Evolutionary conservation across 2,113 vertebrate genomes (phyloP).

Genomic region (Oriolus oriolus): DNA sequence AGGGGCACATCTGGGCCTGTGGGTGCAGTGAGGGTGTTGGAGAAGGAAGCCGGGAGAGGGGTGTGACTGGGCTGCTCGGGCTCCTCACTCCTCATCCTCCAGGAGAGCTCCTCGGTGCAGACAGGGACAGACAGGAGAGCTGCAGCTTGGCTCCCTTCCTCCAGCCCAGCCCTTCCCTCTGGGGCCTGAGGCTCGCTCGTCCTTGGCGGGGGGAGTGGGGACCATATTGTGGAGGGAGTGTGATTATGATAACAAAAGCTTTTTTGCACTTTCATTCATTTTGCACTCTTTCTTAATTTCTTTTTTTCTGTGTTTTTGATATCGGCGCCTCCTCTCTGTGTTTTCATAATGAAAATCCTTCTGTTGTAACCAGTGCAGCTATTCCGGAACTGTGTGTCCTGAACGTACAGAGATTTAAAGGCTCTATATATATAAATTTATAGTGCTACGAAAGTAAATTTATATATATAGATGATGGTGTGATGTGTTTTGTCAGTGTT

Average conservation of each 20-base stretch:
- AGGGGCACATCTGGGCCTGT: background rate
- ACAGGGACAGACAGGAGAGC: background rate
- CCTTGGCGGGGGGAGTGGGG: background rate
- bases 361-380: slow-evolving; percentile 56
- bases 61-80: background rate
- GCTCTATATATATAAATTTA: slow-evolving; percentile 55
- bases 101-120: background rate
- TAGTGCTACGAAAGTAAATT: slow-evolving; percentile 11
- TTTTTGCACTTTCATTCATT: slow-evolving; percentile 74
- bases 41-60: background rate
- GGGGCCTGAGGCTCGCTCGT: accelerated
- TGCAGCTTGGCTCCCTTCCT: background rate
- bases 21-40: background rate
- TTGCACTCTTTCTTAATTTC: slow-evolving; percentile 58
- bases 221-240: background rate
- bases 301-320: slow-evolving; percentile 7
- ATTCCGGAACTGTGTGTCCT: slow-evolving; percentile 50
- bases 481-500: slow-evolving; percentile 67
- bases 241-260: slow-evolving; percentile 27
- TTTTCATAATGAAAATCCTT: slow-evolving; percentile 59
- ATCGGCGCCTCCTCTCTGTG: slow-evolving; percentile 2
- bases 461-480: slow-evolving; percentile 45
- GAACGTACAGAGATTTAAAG: slow-evolving; percentile 44
- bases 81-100: background rate
- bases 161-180: background rate